Base-by-base conservation (phyloP, 2,797 vertebrate species). In the Erethizon dorsatum region DNA sequence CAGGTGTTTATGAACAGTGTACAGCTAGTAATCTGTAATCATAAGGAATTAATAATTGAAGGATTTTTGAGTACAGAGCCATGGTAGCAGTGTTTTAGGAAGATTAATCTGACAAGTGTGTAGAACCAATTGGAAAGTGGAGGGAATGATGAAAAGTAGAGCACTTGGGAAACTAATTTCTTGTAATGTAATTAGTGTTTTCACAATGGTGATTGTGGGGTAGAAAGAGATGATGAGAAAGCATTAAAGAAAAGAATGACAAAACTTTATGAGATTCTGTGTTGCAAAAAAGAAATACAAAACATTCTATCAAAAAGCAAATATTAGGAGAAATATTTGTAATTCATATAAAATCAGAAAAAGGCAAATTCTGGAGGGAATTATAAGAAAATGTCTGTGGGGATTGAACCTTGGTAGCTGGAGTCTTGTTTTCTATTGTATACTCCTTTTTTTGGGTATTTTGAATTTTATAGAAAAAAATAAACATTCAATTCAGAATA, bases 391-490 rank as follows among this genome's bases (percentile, higher is more conserved):
- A 75, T 63, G 47, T 18, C 71, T 26, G 1, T 87, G 31, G 26
- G 14, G 24, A 50, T 89, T 73, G 71, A 45, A 94, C 78, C 18
- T 87, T 59, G 28, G 17, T 83, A 84, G 45, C 82, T 75, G 41
- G 71, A 77, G 52, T 77, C 28, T 92, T 85, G 57, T 47, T 87
- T 96, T 90, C 57, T 37, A 69, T 45, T 84, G 5, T 75, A 15
- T 57, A 54, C 28, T 26, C 22, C 24, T 28, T 22, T 54, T 80
- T 92, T 77, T 59, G 10, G 37, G 28, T 88, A 73, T 61, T 79
- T 71, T 87, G 71, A 96, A 77, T 56, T 95, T 86, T 90, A 59
- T 45, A 50, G 5, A 71, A 73, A 79, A 52, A 52, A 71, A 83
- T 75, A 69, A 75, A 61, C 1, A 31, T 83, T 92, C 17, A 95